phyloP scores from a whole-genome alignment of 2,797 vertebrate genomes.

The Toxotes lorentzi region DNA sequence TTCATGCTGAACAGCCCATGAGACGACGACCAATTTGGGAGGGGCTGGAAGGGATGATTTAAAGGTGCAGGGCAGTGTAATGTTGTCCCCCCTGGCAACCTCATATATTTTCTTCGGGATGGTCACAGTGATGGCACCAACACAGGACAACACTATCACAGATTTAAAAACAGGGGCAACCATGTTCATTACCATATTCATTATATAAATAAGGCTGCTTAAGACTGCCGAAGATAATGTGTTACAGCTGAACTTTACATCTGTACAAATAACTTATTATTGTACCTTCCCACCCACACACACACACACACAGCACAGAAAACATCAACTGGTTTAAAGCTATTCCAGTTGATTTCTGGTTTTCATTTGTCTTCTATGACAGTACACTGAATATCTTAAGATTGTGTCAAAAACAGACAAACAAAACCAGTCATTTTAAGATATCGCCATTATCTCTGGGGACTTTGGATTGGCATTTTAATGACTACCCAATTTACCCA shows the following conservation, averaged over 20 bases:
- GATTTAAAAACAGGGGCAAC: not conserved
- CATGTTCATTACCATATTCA: not conserved
- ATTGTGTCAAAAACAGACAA: not conserved
- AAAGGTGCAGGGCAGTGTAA: slow-evolving; percentile 75
- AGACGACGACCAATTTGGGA: accelerated
- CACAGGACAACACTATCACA: slow-evolving; percentile 49
- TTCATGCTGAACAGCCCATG: slow-evolving; percentile 52
- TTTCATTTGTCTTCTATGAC: not conserved
- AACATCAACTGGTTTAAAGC: not conserved
- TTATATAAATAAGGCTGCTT: no score
- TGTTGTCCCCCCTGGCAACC: slow-evolving; percentile 68
- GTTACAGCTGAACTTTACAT: not conserved
- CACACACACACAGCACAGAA: not conserved
- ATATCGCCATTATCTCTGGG: not conserved
- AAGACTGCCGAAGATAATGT: no score
- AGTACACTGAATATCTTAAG: not conserved
- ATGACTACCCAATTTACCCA: not conserved
- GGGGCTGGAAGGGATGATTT: accelerated
- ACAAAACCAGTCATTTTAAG: not conserved
- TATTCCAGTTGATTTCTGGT: not conserved
- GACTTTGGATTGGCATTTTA: not conserved
- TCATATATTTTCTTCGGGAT: slow-evolving; percentile 49
- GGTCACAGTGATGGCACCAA: slow-evolving; percentile 25
- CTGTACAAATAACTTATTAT: not conserved
- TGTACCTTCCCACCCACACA: not conserved